Evolutionary conservation across 2,888 invertebrate genomes (phyloP).

Genomic region (Eristalinus aeneus): DNA sequence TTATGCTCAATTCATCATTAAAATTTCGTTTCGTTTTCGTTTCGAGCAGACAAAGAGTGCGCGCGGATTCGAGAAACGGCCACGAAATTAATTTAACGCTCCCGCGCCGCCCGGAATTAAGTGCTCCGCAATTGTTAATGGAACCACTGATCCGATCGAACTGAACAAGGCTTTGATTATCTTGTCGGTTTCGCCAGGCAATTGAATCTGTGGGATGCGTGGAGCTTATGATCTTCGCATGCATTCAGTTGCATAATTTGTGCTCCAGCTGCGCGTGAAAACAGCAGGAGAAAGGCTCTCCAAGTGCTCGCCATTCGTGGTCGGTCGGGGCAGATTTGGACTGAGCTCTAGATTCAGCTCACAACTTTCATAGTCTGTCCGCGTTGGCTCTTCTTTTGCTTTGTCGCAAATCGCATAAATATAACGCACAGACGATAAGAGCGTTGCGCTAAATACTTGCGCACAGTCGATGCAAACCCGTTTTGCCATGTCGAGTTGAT

Average conservation of each 20-base stretch:
- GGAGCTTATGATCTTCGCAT: not conserved
- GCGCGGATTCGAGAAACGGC: not conserved
- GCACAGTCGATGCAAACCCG: conserved; percentile 54
- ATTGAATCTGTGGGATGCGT: not conserved
- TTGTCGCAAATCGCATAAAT: conserved; percentile 14
- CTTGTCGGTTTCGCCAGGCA: not conserved
- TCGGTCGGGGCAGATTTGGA: conserved; percentile 19
- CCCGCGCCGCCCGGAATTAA: not conserved
- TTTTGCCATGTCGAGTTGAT: conserved; percentile 64
- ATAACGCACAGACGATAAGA: conserved; percentile 48
- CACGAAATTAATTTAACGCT: conserved; percentile 2
- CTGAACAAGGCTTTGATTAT: conserved; percentile 23
- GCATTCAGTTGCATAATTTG: not conserved
- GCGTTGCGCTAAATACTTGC: conserved; percentile 60
- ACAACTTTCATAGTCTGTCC: conserved; percentile 23
- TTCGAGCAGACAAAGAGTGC: not conserved
- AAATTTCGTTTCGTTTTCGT: conserved; percentile 11
- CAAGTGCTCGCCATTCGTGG: not conserved
- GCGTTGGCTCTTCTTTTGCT: not conserved
- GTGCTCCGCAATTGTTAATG: not conserved
- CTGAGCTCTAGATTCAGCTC: conserved; percentile 5
- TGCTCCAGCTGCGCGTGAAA: not conserved
- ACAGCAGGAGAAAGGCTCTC: not conserved
- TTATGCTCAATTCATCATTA: conserved; percentile 22
- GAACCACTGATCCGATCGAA: conserved; percentile 51